Evolutionary conservation across 2,888 invertebrate species (phyloP), one percentile per base, ranked within the genome.

Genomic region (Cyclophora punctaria): DNA sequence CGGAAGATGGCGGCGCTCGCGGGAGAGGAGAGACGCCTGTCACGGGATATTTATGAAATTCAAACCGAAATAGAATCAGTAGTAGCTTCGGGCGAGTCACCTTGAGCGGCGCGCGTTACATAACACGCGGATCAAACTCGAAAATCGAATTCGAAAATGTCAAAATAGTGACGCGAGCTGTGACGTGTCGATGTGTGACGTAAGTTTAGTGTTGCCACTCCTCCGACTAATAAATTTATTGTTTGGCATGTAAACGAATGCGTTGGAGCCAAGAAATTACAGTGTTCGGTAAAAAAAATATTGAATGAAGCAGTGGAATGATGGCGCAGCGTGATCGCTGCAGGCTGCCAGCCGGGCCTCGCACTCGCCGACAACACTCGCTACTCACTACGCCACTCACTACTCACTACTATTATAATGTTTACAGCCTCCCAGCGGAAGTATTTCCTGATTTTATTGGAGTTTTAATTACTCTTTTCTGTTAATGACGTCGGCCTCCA

Each of bases 191-290:
- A 75, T 70, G 71, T 68, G 78, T 83, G 85, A 83, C 82, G 84
- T 71, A 67, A 65, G 73, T 73, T 75, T 72, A 75, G 82, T 82
- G 80, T 80, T 80, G 86, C 83, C 87, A 86, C 87, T 86, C 87
- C 87, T 83, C 83, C 85, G 78, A 71, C 85, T 82, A 87, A 88
- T 87, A 86, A 87, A 87, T 88, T 87, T 88, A 88, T 87, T 86
- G 88, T 88, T 87, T 88, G 88, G 88, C 88, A 86, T 87, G 87
- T 86, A 86, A 84, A 85, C 88, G 84, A 85, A 86, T 83, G 86
- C 83, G 86, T 87, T 85, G 78, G 86, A 84, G 87, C 88, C 86
- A 88, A 86, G 86, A 88, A 88, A 87, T 85, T 85, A 85, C 85
- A 82, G 76, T 73, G 84, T 86, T 86, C 81, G 81, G 82, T 75